Evolutionary conservation across 2,888 invertebrate genomes (phyloP).

Genomic region (Thumatha senex): DNA sequence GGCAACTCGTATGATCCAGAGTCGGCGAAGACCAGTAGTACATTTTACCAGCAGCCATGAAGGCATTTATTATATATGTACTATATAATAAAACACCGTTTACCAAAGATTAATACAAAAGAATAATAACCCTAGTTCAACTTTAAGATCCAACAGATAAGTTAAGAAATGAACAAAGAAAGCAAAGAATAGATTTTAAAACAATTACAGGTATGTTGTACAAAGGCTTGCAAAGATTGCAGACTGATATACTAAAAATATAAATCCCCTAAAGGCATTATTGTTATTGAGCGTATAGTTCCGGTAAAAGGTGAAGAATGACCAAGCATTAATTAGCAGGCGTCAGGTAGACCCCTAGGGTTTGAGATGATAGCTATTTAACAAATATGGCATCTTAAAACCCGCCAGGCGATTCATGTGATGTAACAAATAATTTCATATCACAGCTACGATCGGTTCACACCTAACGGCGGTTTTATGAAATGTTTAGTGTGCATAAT

Average conservation of each 20-base stretch:
- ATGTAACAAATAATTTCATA: background rate
- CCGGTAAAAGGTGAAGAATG: constrained; percentile 22
- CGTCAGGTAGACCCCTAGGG: background rate
- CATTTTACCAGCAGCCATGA: too few relatives aligned
- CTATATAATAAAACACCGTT: background rate
- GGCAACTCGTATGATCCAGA: too few relatives aligned
- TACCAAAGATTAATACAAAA: constrained; percentile 2
- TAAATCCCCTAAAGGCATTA: constrained; percentile 15
- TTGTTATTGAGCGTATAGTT: constrained; percentile 21
- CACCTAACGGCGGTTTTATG: background rate
- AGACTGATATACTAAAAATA: background rate
- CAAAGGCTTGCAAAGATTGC: constrained; percentile 1
- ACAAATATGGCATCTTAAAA: background rate
- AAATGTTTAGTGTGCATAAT: background rate
- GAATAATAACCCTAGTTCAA: constrained; percentile 7
- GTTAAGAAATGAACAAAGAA: constrained; percentile 1
- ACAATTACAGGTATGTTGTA: background rate
- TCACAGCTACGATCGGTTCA: background rate
- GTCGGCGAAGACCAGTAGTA: too few relatives aligned
- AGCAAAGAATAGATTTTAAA: background rate
- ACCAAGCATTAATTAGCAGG: background rate
- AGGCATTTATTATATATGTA: too few relatives aligned
- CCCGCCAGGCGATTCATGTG: background rate
- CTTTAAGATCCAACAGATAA: constrained; percentile 2
- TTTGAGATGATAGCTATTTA: background rate